Percentiles rank a stretch among this genome's conserved stretches.
phyloP scores from a whole-genome alignment of 2,888 invertebrate genomes.

The Patella ulyssiponensis region DNA sequence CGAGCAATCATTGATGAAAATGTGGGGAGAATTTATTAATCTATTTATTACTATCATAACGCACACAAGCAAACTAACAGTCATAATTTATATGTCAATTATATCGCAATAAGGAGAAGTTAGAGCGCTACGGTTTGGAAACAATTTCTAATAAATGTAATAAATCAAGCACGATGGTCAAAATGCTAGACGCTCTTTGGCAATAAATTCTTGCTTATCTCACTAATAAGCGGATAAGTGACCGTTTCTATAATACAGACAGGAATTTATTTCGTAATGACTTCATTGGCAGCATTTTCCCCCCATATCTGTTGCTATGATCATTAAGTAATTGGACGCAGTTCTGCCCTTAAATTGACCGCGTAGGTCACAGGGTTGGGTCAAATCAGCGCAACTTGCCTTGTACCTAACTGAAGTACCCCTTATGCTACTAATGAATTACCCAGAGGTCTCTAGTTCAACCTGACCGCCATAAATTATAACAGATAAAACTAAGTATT shows the following conservation, averaged over 20 bases:
- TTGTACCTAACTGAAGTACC: too few relatives aligned
- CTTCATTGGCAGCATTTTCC: too few relatives aligned
- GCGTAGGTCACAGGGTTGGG: too few relatives aligned
- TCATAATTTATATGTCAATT: conserved; percentile 11
- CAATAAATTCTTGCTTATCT: conserved; percentile 9
- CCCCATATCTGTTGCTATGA: too few relatives aligned
- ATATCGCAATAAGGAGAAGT: neutral
- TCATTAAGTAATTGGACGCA: too few relatives aligned
- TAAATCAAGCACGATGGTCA: neutral
- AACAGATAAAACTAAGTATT: too few relatives aligned
- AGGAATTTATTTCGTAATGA: conserved; percentile 2
- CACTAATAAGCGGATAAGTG: conserved; percentile 8
- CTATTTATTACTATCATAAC: conserved; percentile 5
- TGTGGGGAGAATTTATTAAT: neutral
- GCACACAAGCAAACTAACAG: conserved; percentile 4
- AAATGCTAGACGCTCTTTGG: neutral
- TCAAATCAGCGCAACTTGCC: too few relatives aligned
- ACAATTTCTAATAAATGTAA: conserved; percentile 7
- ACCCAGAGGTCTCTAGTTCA: too few relatives aligned
- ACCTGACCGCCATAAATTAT: too few relatives aligned
- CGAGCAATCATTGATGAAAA: neutral
- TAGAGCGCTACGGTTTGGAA: neutral
- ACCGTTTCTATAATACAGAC: neutral
- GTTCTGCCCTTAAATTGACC: too few relatives aligned
- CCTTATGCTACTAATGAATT: too few relatives aligned